A percentile compares a stretch with the other conserved stretches of the same genome.
phyloP scores from a whole-genome alignment of 2,113 vertebrate genomes.

The Neolamprologus brichardi region DNA sequence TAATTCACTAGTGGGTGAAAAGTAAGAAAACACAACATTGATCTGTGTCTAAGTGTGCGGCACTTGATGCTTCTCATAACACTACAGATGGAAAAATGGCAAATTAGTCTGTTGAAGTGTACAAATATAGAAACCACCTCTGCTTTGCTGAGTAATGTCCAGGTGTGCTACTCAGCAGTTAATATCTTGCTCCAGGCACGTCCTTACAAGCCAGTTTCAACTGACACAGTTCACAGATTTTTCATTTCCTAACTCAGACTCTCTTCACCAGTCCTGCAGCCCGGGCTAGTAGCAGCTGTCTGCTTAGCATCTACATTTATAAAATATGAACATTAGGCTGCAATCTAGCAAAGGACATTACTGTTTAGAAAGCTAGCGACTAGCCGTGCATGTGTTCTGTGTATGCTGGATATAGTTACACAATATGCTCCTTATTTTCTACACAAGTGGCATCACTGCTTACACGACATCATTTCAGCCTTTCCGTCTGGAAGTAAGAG shows the following conservation, averaged over 20 bases:
- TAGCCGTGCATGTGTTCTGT: not conserved
- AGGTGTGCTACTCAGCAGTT: not conserved
- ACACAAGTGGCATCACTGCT: not conserved
- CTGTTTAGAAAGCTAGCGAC: not conserved
- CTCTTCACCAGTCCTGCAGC: not conserved
- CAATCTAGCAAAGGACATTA: not conserved
- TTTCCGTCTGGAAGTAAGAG: not conserved
- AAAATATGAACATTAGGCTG: not conserved
- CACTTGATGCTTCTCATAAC: not conserved
- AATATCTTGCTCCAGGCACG: not conserved
- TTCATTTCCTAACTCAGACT: not conserved
- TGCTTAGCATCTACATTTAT: not conserved
- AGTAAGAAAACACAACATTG: not conserved
- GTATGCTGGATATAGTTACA: not conserved
- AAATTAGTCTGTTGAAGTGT: not conserved
- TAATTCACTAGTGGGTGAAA: not conserved
- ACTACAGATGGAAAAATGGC: not conserved
- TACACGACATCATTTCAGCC: not conserved
- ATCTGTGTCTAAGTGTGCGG: not conserved
- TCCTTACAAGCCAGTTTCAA: not conserved
- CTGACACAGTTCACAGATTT: not conserved
- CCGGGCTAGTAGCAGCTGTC: not conserved
- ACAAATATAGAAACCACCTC: not conserved
- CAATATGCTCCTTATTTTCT: not conserved
- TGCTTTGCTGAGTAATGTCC: not conserved